These are phyloP conservation scores for Dipodomys merriami DNA, from an alignment of 2,113 vertebrate genomes.

Conservation along the genomic window DNA sequence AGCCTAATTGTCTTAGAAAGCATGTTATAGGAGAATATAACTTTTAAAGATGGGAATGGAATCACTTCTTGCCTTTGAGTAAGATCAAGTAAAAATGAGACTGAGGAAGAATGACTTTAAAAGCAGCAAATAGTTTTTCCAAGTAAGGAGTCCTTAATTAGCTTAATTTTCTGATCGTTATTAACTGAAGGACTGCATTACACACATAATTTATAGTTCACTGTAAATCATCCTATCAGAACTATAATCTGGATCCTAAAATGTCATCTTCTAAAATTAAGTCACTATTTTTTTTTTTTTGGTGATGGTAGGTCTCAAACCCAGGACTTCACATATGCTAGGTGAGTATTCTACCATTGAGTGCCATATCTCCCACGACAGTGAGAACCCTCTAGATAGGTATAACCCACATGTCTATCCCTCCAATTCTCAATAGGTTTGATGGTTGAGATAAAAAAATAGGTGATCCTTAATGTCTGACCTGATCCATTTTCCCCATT, in stretches of 20 bases:
- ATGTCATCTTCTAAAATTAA: background rate
- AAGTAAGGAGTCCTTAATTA: constrained; percentile 3
- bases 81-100: background rate
- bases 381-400: background rate
- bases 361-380: background rate
- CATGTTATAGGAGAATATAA: background rate
- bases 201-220: background rate
- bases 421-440: background rate
- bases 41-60: background rate
- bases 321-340: background rate
- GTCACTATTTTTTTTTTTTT: background rate
- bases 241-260: background rate
- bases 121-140: background rate
- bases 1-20: constrained; percentile 21
- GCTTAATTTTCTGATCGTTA: constrained; percentile 15
- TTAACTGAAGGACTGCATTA: constrained; percentile 25
- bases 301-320: background rate
- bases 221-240: background rate
- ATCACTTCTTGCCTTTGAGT: no score
- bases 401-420: background rate
- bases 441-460: background rate
- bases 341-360: background rate
- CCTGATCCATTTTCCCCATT: background rate
- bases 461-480: background rate
- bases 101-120: background rate